A percentile compares a stretch with the other conserved stretches of the same genome.
Conservation (phyloP, 2,797 vertebrate genomes). For the Pseudopleuronectes americanus region DNA sequence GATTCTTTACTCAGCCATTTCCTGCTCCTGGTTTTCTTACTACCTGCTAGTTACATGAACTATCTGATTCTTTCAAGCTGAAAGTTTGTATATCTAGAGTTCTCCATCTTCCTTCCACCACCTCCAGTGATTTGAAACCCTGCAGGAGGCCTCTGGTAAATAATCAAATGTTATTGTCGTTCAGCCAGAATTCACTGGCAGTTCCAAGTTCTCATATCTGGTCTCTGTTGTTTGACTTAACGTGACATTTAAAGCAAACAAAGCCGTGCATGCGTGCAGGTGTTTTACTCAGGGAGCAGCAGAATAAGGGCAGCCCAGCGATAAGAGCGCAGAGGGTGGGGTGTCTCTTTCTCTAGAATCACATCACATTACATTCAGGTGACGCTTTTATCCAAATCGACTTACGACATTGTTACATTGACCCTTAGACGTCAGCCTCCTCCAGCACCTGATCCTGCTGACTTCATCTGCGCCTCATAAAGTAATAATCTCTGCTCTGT, state of each 20-base stretch:
- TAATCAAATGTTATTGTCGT: too few relatives aligned
- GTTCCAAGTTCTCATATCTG: neutral
- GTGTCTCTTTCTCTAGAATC: constrained; percentile 18
- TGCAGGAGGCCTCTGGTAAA: too few relatives aligned
- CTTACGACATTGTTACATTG: constrained; percentile 1
- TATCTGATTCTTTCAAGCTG: too few relatives aligned
- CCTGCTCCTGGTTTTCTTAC: too few relatives aligned
- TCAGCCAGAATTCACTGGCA: too few relatives aligned
- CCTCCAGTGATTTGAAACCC: too few relatives aligned
- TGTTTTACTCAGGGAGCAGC: constrained; percentile 67
- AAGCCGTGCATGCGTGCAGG: neutral
- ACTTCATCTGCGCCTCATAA: constrained; percentile 26
- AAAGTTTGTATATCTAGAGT: too few relatives aligned
- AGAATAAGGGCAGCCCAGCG: constrained; percentile 4
- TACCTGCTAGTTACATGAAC: too few relatives aligned
- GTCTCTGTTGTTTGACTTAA: constrained; percentile 7
- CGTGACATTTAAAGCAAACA: constrained; percentile 42
- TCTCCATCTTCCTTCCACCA: too few relatives aligned
- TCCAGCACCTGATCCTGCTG: constrained; percentile 6
- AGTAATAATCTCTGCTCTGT: constrained; percentile 32
- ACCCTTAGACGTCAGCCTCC: constrained; percentile 7
- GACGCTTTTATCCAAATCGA: too few relatives aligned
- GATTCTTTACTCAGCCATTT: too few relatives aligned
- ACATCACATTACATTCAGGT: too few relatives aligned
- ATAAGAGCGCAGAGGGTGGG: constrained; percentile 33